These are phyloP conservation scores for Magallana angulata DNA, from an alignment of 1,140 invertebrate species.

Conservation along the genomic window DNA sequence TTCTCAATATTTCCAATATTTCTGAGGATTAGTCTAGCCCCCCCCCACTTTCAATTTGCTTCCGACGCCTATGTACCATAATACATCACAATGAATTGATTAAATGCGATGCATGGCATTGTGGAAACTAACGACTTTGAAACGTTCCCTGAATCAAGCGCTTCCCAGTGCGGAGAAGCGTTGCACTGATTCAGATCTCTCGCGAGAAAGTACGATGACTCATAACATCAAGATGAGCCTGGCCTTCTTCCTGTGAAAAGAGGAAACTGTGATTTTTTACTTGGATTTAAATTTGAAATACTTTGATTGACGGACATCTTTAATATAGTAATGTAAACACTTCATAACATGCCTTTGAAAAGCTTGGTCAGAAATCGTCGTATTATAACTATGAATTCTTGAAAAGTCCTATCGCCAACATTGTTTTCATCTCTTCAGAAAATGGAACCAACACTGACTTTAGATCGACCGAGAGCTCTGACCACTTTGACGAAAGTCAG, in stretches of 20 bases:
- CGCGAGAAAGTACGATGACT: conserved; percentile 51
- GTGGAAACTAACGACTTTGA: not conserved
- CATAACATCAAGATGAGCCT: conserved; percentile 20
- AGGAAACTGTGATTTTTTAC: conserved; percentile 5
- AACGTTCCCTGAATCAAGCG: not conserved
- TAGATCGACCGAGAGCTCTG: conserved; percentile 19
- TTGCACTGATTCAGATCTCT: conserved; percentile 45
- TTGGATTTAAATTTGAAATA: not conserved
- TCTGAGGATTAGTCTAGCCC: no score
- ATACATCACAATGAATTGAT: no score
- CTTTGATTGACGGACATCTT: not conserved
- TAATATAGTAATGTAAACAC: not conserved
- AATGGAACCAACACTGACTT: not conserved
- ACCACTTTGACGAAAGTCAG: conserved; percentile 38
- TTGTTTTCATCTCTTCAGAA: conserved; percentile 1
- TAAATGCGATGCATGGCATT: no score
- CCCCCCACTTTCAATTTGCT: no score
- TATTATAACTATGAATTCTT: no score
- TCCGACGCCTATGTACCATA: no score
- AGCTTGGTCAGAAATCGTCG: not conserved
- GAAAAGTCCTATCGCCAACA: not conserved
- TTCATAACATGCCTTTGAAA: not conserved
- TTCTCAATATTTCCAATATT: no score
- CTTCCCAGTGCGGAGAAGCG: not conserved
- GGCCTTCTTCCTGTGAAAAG: conserved; percentile 40